Evolutionary conservation across 2,113 vertebrate species (phyloP).

Genomic region (Lophura nycthemera): DNA sequence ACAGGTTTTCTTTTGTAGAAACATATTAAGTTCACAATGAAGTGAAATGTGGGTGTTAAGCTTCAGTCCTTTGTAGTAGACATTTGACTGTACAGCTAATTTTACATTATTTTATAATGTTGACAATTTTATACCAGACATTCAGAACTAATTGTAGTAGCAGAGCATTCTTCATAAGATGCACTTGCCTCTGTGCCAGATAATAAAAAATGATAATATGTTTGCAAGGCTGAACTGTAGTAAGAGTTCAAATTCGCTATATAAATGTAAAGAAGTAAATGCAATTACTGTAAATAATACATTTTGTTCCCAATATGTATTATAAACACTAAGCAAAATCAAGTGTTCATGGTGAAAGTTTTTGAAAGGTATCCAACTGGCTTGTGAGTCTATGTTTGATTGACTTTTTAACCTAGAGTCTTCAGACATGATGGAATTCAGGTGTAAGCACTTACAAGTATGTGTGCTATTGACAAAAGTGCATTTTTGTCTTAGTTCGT

Average conservation of each 20-base stretch:
- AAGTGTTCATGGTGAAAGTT: background rate
- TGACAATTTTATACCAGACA: conserved; percentile 51
- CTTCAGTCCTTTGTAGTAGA: conserved; percentile 6
- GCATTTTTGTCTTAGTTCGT: background rate
- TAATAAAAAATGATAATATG: conserved; percentile 60
- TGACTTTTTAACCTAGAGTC: background rate
- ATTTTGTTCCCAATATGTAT: background rate
- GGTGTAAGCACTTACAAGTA: background rate
- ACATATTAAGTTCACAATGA: conserved; percentile 6
- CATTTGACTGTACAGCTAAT: conserved; percentile 23
- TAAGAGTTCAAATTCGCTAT: conserved; percentile 31
- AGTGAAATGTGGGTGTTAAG: background rate
- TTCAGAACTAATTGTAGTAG: conserved; percentile 58
- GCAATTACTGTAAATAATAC: background rate
- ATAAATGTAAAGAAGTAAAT: conserved; percentile 49
- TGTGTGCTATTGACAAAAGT: fast-evolving
- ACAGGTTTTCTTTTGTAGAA: background rate
- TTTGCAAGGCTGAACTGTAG: conserved; percentile 32
- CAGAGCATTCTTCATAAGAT: conserved; percentile 44
- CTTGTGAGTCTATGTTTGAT: background rate
- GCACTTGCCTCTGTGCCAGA: conserved; percentile 39
- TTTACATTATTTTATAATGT: conserved; percentile 33
- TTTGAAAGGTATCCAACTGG: background rate
- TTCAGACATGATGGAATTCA: background rate
- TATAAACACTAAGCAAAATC: background rate